A percentile compares a stretch with the other conserved stretches of the same genome.
These are phyloP conservation scores for Benthosema pterotum DNA, from an alignment of 2,797 vertebrate species.

Conservation along the genomic window DNA sequence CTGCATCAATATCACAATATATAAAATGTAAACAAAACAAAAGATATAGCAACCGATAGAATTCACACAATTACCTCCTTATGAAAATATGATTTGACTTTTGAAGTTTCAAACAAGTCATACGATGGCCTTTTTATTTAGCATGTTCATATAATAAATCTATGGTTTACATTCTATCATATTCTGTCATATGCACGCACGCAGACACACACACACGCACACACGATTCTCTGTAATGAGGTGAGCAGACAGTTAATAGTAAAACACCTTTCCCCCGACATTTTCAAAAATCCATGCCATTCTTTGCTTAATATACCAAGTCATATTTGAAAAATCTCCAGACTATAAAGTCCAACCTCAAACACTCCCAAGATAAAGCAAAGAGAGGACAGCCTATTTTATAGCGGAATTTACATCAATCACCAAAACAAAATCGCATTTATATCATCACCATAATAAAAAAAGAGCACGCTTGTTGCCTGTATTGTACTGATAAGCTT, in stretches of 20 bases:
- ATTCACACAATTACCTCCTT: slow-evolving; percentile 53
- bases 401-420: slow-evolving; percentile 55
- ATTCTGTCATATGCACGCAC: too few species aligned
- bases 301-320: slow-evolving; percentile 12
- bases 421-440: slow-evolving; percentile 45
- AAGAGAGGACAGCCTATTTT: slow-evolving; percentile 12
- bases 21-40: slow-evolving; percentile 59
- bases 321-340: slow-evolving; percentile 34
- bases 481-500: slow-evolving; percentile 36
- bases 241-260: slow-evolving; percentile 26
- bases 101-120: slow-evolving; percentile 32
- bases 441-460: slow-evolving; percentile 57
- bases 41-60: slow-evolving; percentile 37
- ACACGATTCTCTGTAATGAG: slow-evolving; percentile 11
- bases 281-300: slow-evolving; percentile 43
- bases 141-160: slow-evolving; percentile 24
- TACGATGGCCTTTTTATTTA: slow-evolving; percentile 34
- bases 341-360: slow-evolving; percentile 17
- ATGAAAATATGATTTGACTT: slow-evolving; percentile 52
- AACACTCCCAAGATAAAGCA: slow-evolving; percentile 62
- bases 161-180: slow-evolving; percentile 60
- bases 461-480: slow-evolving; percentile 65
- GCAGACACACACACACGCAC: too few species aligned
- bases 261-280: slow-evolving; percentile 45
- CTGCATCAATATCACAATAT: slow-evolving; percentile 51